Base-by-base conservation (phyloP, 2,113 vertebrate species). In the Zosterops lateralis region DNA sequence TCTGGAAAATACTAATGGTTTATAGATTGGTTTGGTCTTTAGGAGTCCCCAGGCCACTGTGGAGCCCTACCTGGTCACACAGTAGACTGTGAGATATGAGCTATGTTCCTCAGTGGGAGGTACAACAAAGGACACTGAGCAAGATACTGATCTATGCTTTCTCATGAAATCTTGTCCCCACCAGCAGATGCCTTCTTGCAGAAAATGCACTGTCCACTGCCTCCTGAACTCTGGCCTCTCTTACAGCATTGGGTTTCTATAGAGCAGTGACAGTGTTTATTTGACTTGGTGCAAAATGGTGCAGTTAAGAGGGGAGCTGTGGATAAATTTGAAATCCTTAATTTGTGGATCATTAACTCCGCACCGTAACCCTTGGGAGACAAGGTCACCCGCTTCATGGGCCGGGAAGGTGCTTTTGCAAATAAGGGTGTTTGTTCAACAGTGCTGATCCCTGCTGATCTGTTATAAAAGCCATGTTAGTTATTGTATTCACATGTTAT, bases 361-460 rank as follows among this genome's bases (percentile, higher is more conserved):
- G 34, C 51, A 54, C 60, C 64, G 72, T 91, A 95, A 85, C 78
- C 87, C 61, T 77, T 77, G 82, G 68, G 75, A 95, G 89, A 92
- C 93, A 93, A 90, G 82, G 91, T 96, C 91, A 92, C 48, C 75
- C 66, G 78, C 76, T 92, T 74, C 84, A 32, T 29, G 66, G 67
- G 12, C 90, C 86, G 47, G 47, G 87, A 95, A 94, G 91, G 91
- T 80, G 78, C 89, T 95, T 95, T 95, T 90, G 89, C 87, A 96
- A 97, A 95, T 91, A 95, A 77, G 68, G 54, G 78, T 96, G 85
- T 97, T 97, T 97, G 91, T 92, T 96, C 89, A 96, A 80, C 51
- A 9, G 17, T 83, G 94, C 93, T 92, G 93, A 95, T 95, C 84
- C 78, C 47, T 76, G 89, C 96, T 96, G 91, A 97, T 94, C 89